Percentiles rank a stretch among this genome's conserved stretches.
These are phyloP conservation scores for Amphiprion ocellaris DNA, from an alignment of 2,113 vertebrate species.

Conservation along the genomic window DNA sequence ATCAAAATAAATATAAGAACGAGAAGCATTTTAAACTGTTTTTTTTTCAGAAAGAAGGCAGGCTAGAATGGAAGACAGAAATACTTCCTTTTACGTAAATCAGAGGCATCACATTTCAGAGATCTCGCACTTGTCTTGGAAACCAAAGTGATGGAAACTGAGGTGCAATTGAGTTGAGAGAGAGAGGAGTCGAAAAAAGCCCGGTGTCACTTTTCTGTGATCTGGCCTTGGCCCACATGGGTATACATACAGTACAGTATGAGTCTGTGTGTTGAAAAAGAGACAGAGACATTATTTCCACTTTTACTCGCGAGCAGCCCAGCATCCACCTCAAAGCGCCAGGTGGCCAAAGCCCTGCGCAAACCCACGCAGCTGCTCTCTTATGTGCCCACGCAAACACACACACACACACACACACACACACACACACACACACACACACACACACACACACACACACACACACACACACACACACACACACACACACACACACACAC, in stretches of 20 bases:
- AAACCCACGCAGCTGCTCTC: slow-evolving; percentile 82
- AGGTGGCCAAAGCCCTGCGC: slow-evolving; percentile 81
- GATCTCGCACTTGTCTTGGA: slow-evolving; percentile 27
- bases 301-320: slow-evolving; percentile 71
- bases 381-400: slow-evolving; percentile 76
- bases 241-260: slow-evolving; percentile 43
- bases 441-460: slow-evolving; percentile 1
- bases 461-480: background rate
- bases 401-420: slow-evolving; percentile 43
- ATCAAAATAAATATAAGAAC: background rate
- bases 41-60: slow-evolving; percentile 11
- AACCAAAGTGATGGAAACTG: slow-evolving; percentile 36
- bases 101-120: slow-evolving; percentile 23
- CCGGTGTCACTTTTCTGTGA: slow-evolving; percentile 28
- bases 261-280: slow-evolving; percentile 47
- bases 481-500: slow-evolving; percentile 63
- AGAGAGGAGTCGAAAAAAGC: slow-evolving; percentile 16
- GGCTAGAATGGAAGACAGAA: background rate
- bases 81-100: slow-evolving; percentile 4
- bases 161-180: slow-evolving; percentile 28
- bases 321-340: slow-evolving; percentile 79
- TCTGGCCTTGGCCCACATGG: slow-evolving; percentile 38
- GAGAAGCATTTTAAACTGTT: background rate
- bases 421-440: slow-evolving; percentile 31
- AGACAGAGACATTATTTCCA: slow-evolving; percentile 64